phyloP scores from a whole-genome alignment of 2,888 invertebrate species.

The Tetheella fluctuosa region DNA sequence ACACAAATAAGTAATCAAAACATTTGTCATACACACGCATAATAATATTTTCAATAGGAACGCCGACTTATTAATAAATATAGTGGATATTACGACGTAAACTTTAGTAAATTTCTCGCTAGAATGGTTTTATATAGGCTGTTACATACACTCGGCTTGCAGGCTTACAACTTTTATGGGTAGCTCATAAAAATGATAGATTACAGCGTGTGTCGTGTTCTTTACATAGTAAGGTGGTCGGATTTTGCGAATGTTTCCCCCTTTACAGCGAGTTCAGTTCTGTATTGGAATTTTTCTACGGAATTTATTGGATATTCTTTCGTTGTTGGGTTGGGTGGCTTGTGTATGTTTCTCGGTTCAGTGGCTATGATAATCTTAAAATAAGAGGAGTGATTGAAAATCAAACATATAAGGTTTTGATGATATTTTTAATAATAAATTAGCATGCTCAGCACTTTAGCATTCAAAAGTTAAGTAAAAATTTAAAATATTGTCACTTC shows the following conservation, averaged over 20 bases:
- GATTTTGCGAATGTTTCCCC: slow-evolving; percentile 17
- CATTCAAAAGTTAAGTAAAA: too few relatives aligned
- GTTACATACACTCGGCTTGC: slow-evolving; percentile 78
- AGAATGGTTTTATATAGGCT: slow-evolving; percentile 76
- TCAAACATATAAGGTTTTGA: background rate
- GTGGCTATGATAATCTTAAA: background rate
- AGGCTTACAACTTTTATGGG: slow-evolving; percentile 73
- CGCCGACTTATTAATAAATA: slow-evolving; percentile 49
- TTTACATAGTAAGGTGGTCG: slow-evolving; percentile 44
- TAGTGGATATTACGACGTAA: slow-evolving; percentile 60
- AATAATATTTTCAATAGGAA: slow-evolving; percentile 22
- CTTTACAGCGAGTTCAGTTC: slow-evolving; percentile 19
- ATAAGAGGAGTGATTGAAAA: background rate
- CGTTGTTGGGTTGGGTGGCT: background rate
- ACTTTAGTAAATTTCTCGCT: slow-evolving; percentile 68
- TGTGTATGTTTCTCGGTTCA: background rate
- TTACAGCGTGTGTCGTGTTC: slow-evolving; percentile 58
- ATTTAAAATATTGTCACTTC: too few relatives aligned
- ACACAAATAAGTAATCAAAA: slow-evolving; percentile 17
- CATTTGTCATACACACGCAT: slow-evolving; percentile 21
- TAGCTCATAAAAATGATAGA: slow-evolving; percentile 79
- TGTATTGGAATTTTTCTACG: slow-evolving; percentile 30
- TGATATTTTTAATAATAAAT: too few relatives aligned
- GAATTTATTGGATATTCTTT: slow-evolving; percentile 22
- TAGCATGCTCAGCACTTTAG: too few relatives aligned